Evolutionary conservation across 2,797 vertebrate species (phyloP).

Genomic region (Epinephelus awoara): DNA sequence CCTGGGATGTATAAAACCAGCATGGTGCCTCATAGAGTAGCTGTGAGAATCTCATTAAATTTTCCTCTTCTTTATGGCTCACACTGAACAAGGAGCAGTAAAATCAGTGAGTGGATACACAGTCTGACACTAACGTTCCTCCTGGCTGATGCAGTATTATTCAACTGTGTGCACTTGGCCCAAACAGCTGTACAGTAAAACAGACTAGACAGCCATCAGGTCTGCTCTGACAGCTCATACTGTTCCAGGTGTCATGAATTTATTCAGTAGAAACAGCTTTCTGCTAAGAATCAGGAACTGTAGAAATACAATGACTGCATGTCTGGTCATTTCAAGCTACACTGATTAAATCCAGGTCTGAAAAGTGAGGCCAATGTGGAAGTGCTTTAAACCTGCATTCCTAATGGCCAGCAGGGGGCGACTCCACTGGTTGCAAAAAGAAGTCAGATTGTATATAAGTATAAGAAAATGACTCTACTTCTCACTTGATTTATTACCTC

Average conservation of each 20-base stretch:
- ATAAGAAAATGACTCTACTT: too few relatives aligned
- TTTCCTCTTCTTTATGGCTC: constrained; percentile 41
- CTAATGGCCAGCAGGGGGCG: too few relatives aligned
- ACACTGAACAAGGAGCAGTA: constrained; percentile 46
- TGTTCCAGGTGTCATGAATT: constrained; percentile 29
- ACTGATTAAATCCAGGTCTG: too few relatives aligned
- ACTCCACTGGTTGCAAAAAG: too few relatives aligned
- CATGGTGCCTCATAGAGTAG: background rate
- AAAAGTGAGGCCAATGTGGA: too few relatives aligned
- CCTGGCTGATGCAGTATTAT: constrained; percentile 33
- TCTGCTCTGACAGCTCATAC: constrained; percentile 24
- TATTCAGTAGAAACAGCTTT: background rate
- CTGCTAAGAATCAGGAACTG: background rate
- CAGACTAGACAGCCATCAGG: constrained; percentile 38
- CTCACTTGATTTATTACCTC: too few relatives aligned
- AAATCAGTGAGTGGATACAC: constrained; percentile 48
- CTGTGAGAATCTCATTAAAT: constrained; percentile 37
- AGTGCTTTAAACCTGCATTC: too few relatives aligned
- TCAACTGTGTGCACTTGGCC: background rate
- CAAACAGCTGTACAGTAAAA: constrained; percentile 35
- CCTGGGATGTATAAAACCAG: constrained; percentile 26
- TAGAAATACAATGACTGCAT: too few relatives aligned
- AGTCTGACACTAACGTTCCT: constrained; percentile 8
- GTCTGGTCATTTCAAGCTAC: background rate
- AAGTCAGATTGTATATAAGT: too few relatives aligned